Conservation (phyloP, 2,797 vertebrate genomes). For the Xerus rutilus region DNA sequence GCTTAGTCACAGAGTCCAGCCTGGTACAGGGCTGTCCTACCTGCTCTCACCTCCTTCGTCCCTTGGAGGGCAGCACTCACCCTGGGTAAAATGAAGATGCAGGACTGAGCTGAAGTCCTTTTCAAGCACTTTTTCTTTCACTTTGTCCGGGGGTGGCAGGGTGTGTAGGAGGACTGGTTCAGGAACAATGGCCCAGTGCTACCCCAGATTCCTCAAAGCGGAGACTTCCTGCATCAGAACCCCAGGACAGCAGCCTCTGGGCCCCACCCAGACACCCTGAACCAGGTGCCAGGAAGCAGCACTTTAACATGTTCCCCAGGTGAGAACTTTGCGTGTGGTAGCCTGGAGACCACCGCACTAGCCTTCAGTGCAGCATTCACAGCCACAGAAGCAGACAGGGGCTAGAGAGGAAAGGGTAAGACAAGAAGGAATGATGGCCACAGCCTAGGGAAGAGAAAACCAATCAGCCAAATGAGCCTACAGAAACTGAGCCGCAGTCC, state of each 20-base stretch:
- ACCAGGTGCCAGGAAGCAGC: not conserved
- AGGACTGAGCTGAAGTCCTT: not conserved
- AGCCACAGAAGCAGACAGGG: not conserved
- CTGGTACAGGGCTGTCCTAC: not conserved
- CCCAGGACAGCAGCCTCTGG: not conserved
- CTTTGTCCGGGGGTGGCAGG: not conserved
- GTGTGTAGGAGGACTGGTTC: not conserved
- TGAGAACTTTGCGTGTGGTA: not conserved
- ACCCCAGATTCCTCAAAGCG: not conserved
- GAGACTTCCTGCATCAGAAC: not conserved
- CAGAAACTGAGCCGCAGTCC: not conserved
- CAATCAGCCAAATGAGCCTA: not conserved
- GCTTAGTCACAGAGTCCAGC: not conserved
- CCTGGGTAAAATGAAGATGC: not conserved
- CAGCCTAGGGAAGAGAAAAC: not conserved
- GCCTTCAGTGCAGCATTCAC: not conserved
- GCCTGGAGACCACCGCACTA: not conserved
- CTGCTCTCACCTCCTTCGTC: not conserved
- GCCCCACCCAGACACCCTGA: not conserved
- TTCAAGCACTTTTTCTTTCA: not conserved
- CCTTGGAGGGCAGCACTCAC: not conserved
- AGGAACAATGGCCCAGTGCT: not conserved
- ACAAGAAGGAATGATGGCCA: not conserved
- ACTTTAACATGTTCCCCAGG: not conserved
- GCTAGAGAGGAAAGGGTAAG: not conserved